These are phyloP conservation scores for Synergus gifuensis DNA, from an alignment of 2,888 invertebrate species.

Conservation along the genomic window DNA sequence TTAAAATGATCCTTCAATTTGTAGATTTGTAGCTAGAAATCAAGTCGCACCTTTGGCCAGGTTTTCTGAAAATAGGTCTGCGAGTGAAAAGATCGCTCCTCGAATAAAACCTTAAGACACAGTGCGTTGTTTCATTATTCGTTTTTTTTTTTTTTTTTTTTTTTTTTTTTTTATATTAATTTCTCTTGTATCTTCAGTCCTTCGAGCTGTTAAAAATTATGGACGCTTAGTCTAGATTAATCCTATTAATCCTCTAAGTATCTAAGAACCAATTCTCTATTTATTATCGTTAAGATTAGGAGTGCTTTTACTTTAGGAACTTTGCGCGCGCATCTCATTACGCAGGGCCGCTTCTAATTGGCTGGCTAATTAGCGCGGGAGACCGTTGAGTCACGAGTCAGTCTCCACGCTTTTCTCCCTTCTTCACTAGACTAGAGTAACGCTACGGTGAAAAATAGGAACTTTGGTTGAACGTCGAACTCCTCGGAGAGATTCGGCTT, in stretches of 20 bases:
- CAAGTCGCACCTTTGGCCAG: constrained; percentile 5
- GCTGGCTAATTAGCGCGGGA: constrained; percentile 77
- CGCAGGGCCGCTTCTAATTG: constrained; percentile 76
- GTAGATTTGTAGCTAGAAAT: constrained; percentile 30
- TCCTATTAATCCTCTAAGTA: background rate
- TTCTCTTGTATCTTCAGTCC: constrained; percentile 38
- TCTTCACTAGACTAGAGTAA: constrained; percentile 49
- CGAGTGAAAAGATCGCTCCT: constrained; percentile 17
- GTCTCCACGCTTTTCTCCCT: constrained; percentile 43
- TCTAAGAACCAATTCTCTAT: constrained; percentile 6
- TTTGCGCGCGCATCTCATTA: constrained; percentile 77
- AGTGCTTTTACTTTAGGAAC: constrained; percentile 72
- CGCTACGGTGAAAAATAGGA: constrained; percentile 75
- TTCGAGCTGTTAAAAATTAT: constrained; percentile 23
- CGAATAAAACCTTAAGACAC: constrained; percentile 62
- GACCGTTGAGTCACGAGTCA: constrained; percentile 66
- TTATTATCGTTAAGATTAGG: constrained; percentile 38
- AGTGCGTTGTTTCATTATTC: constrained; percentile 59
- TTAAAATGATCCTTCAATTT: constrained; percentile 48
- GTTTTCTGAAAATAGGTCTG: constrained; percentile 19
- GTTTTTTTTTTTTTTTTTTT: constrained; percentile 35
- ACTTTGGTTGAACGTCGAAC: constrained; percentile 73
- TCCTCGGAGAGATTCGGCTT: constrained; percentile 53
- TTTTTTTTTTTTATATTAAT: constrained; percentile 18
- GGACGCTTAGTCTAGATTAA: constrained; percentile 8